Conservation (phyloP, 2,888 invertebrate species). For the Troilus luridus region DNA sequence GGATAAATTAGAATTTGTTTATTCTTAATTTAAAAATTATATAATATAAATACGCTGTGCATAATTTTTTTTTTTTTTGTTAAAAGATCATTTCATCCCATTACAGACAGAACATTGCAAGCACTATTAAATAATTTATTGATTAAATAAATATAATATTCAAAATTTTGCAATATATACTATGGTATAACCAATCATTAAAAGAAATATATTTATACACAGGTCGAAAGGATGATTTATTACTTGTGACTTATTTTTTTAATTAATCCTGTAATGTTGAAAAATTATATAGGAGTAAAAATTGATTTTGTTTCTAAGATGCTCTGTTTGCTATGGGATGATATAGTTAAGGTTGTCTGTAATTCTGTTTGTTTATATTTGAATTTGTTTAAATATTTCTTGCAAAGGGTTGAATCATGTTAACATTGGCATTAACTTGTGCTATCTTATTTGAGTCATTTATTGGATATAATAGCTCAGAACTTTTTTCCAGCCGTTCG, state of each 20-base stretch:
- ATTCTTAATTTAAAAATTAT: not conserved
- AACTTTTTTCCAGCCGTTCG: not conserved
- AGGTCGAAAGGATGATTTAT: not conserved
- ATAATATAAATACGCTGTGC: not conserved
- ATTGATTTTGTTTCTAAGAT: not conserved
- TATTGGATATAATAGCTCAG: not conserved
- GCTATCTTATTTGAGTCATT: not conserved
- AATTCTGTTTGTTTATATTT: not conserved
- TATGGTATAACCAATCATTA: not conserved
- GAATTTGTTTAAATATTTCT: not conserved
- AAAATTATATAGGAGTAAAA: not conserved
- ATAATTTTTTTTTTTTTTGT: not conserved
- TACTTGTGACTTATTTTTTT: not conserved
- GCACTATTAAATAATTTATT: not conserved
- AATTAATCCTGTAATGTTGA: not conserved
- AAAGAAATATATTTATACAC: not conserved
- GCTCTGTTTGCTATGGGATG: not conserved
- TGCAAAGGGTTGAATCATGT: not conserved
- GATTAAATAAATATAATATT: too few relatives aligned
- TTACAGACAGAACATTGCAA: not conserved
- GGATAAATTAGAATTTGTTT: not conserved
- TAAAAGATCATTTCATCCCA: not conserved
- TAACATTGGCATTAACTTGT: not conserved
- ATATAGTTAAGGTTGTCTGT: not conserved
- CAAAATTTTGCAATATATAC: too few relatives aligned